Percentiles rank a stretch among this genome's conserved stretches.
Evolutionary conservation across 2,888 invertebrate species (phyloP).

Genomic region (Aricia artaxerxes): DNA sequence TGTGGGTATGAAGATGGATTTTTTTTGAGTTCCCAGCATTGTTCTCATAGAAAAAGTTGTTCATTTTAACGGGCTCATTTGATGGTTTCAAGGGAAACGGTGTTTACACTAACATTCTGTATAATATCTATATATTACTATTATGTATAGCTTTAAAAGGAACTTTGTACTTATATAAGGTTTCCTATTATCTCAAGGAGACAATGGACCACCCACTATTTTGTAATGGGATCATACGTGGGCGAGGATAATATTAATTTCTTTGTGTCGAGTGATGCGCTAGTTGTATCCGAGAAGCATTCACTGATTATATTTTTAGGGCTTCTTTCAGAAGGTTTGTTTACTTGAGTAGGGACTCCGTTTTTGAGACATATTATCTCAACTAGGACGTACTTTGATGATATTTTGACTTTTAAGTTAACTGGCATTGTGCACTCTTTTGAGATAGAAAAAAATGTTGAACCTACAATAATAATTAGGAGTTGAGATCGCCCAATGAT

Average conservation of each 20-base stretch:
- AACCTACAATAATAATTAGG: not conserved
- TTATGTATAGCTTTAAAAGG: no score
- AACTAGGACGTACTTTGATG: no score
- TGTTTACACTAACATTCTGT: no score
- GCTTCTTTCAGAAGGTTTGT: not conserved
- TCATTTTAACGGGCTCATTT: no score
- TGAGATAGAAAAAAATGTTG: not conserved
- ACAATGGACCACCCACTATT: conserved; percentile 1
- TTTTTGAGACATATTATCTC: no score
- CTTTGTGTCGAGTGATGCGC: not conserved
- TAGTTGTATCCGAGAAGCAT: not conserved
- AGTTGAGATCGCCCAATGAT: no score
- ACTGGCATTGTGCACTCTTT: not conserved
- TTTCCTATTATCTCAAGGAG: not conserved
- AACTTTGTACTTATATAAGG: not conserved
- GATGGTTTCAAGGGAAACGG: no score
- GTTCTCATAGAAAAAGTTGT: no score
- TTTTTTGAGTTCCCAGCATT: no score
- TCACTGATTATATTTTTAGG: not conserved
- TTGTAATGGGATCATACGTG: not conserved
- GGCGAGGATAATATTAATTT: not conserved
- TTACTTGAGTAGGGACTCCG: not conserved
- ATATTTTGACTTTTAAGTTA: no score
- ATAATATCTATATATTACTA: no score
- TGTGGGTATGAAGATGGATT: no score